Evolutionary conservation across 1,140 invertebrate species (phyloP).

Genomic region (Sinonovacula constricta): DNA sequence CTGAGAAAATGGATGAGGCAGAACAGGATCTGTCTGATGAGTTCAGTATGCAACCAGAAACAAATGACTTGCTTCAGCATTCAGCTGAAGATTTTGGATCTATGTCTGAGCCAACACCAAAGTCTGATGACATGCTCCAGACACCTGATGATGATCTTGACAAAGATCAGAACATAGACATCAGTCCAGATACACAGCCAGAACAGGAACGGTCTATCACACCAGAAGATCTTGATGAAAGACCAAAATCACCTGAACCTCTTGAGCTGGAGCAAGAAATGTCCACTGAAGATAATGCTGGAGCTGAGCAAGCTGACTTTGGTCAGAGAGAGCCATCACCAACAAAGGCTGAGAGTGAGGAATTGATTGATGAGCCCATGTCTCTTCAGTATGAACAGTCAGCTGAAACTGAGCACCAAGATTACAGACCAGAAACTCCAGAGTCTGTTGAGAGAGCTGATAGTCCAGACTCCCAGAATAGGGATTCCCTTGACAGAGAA

Average conservation of each 20-base stretch:
- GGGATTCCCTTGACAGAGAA: constrained; percentile 48
- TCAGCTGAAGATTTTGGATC: neutral
- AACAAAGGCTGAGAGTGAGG: neutral
- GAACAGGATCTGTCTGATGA: constrained; percentile 4
- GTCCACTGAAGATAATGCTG: neutral
- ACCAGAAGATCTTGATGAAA: constrained; percentile 44
- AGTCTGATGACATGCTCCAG: neutral
- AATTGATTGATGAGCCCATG: neutral
- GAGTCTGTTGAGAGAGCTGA: constrained; percentile 41
- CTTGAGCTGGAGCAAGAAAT: constrained; percentile 62
- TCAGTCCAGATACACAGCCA: constrained; percentile 37
- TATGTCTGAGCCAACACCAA: neutral
- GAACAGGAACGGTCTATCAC: constrained; percentile 10
- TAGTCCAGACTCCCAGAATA: constrained; percentile 46
- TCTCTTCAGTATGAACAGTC: neutral
- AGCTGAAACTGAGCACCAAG: neutral
- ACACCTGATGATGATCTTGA: constrained; percentile 25
- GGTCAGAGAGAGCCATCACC: neutral
- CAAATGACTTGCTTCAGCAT: too few relatives aligned
- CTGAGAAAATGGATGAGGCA: neutral
- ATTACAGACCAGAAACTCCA: constrained; percentile 2
- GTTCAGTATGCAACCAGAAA: too few relatives aligned
- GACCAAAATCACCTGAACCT: constrained; percentile 65
- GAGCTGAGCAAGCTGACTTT: constrained; percentile 1
- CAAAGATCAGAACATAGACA: constrained; percentile 30